Evolutionary conservation across 2,888 invertebrate genomes (phyloP).

Genomic region (Nebria salina): DNA sequence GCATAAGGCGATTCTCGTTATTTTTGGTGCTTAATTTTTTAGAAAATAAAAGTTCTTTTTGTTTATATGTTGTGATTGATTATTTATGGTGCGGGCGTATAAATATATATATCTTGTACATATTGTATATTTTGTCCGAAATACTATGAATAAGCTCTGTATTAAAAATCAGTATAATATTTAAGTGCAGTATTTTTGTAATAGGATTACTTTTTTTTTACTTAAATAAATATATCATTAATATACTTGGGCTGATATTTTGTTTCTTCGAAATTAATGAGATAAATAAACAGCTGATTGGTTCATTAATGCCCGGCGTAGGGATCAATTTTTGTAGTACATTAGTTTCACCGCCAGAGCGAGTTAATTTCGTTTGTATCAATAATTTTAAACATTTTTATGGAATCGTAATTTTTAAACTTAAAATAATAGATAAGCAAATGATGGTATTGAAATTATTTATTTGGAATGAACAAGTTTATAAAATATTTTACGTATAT

Average conservation of each 20-base stretch:
- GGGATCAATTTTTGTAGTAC: too few species aligned
- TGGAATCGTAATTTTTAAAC: too few species aligned
- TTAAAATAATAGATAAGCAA: too few species aligned
- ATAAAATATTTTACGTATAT: not conserved
- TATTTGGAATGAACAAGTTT: not conserved
- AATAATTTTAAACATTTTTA: too few species aligned
- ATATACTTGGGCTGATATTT: not conserved
- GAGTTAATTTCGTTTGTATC: too few species aligned
- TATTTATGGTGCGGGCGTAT: not conserved
- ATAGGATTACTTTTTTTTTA: not conserved
- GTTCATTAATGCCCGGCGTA: too few species aligned
- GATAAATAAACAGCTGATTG: too few species aligned
- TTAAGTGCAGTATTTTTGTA: conserved; percentile 15
- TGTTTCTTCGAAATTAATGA: too few species aligned
- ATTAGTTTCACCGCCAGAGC: too few species aligned
- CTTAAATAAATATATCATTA: conserved; percentile 4
- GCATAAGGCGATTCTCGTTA: not conserved
- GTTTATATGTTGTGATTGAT: not conserved
- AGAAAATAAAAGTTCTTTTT: not conserved
- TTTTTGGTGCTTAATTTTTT: not conserved
- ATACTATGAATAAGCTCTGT: not conserved
- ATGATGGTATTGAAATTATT: not conserved
- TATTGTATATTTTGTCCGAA: not conserved
- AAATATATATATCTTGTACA: not conserved
- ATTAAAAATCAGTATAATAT: not conserved